Evolutionary conservation across 2,113 vertebrate genomes (phyloP).

Genomic region (Agapornis roseicollis): DNA sequence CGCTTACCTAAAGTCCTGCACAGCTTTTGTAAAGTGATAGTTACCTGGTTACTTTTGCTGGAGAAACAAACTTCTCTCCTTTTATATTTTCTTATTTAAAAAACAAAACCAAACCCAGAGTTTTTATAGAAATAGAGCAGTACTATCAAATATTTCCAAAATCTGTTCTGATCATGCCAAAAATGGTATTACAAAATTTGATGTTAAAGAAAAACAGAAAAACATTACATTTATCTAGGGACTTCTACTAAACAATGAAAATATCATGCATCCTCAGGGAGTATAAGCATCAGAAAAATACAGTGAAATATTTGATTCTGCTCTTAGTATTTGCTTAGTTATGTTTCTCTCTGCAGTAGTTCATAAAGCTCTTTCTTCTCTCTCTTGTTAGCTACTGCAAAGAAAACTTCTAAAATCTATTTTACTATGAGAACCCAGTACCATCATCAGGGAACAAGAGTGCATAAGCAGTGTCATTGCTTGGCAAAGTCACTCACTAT

Average conservation of each 20-base stretch:
- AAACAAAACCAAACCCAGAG: background rate
- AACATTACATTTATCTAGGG: background rate
- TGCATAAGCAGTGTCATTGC: slow-evolving; percentile 47
- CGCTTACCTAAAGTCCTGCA: background rate
- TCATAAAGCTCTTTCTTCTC: background rate
- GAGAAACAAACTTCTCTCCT: background rate
- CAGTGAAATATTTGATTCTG: background rate
- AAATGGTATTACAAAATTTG: background rate
- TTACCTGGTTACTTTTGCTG: background rate
- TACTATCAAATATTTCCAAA: background rate
- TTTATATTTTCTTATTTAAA: background rate
- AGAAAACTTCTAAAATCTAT: background rate
- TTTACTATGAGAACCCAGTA: background rate
- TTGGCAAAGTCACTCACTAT: slow-evolving; percentile 32
- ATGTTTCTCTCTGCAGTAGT: background rate
- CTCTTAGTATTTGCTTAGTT: background rate
- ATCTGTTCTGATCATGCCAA: background rate
- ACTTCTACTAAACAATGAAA: background rate
- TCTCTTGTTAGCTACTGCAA: background rate
- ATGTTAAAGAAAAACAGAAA: background rate
- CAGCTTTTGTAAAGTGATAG: background rate
- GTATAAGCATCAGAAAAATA: background rate
- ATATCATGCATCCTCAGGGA: background rate
- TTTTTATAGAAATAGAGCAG: background rate
- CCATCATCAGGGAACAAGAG: slow-evolving; percentile 46